Evolutionary conservation across 1,140 invertebrate species (phyloP), one percentile per base, ranked within the genome.

Genomic region (Subanguina moxae): DNA sequence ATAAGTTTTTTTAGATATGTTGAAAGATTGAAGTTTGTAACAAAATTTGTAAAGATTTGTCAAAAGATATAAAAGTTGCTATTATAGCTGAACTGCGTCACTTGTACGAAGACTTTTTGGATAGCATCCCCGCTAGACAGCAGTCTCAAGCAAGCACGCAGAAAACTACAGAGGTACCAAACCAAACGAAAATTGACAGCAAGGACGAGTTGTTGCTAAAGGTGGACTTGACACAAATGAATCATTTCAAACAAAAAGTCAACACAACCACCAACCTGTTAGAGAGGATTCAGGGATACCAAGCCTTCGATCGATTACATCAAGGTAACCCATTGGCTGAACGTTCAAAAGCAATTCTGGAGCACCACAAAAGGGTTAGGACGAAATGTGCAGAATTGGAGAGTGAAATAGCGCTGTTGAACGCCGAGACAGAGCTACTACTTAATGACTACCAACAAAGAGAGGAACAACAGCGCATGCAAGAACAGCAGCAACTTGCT

Each of bases 101-200:
- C 3, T 28, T 62, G 17, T 74, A 74, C 28, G 73, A 74, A 58
- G 67, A 66, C 30, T 72, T 72, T 30, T 62, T 74, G 25, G 73
- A 74, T 46, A 71, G 48, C n/a, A 52, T 52, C 23, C 48, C 48
- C 17, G n/a, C 48, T 21, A 52, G 48, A 25, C 48, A 52, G n/a
- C n/a, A 52, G 8, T 45, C 11, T 13, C 48, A 52, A 52, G 48
- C 23, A 21, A 52, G 15, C 48, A 25, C 48, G 48, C 48, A 52
- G 17, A 52, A 25, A 38, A 38, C 11, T 3, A 11, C 32, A 38
- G 32, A 38, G 32, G 3, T 5, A 11, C 32, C 32, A 38, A 38
- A 11, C 32, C 32, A 3, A 11, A 38, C 11, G 32, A 38, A 38
- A 5, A 11, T 38, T 38, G 32, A 38, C 32, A 38, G 32, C 32